Evolutionary conservation across 2,797 vertebrate species (phyloP).

Genomic region (Acrocephalus scirpaceus): DNA sequence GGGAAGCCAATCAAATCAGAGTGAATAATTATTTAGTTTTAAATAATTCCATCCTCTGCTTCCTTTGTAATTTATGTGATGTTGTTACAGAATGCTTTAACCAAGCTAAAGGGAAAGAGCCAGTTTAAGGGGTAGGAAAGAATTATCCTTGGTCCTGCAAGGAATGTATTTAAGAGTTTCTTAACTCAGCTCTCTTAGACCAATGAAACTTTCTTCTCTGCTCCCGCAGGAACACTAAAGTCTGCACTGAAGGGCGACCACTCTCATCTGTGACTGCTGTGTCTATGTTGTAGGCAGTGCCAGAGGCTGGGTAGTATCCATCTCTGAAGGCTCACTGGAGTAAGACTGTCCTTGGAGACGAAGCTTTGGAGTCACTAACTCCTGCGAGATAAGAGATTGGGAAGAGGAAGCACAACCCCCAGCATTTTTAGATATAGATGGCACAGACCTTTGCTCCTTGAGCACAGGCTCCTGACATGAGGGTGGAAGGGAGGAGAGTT

Average conservation of each 20-base stretch:
- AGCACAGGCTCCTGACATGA: background rate
- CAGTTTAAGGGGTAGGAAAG: background rate
- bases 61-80: background rate
- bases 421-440: background rate
- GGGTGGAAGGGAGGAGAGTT: conserved; percentile 10
- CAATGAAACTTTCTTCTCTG: background rate
- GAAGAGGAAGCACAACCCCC: background rate
- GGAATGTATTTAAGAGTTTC: background rate
- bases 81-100: background rate
- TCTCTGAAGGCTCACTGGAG: background rate
- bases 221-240: fast-evolving
- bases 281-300: fast-evolving
- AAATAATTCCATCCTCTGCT: background rate
- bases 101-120: background rate
- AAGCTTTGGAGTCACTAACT: background rate
- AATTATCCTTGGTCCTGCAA: background rate
- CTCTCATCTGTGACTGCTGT: fast-evolving
- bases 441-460: conserved; percentile 11
- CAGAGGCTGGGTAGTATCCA: background rate
- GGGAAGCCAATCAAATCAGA: background rate
- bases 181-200: background rate
- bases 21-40: background rate
- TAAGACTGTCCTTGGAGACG: background rate
- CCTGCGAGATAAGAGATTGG: background rate
- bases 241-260: background rate